phyloP scores from a whole-genome alignment of 2,797 vertebrate genomes.

The Cirrhinus molitorella region DNA sequence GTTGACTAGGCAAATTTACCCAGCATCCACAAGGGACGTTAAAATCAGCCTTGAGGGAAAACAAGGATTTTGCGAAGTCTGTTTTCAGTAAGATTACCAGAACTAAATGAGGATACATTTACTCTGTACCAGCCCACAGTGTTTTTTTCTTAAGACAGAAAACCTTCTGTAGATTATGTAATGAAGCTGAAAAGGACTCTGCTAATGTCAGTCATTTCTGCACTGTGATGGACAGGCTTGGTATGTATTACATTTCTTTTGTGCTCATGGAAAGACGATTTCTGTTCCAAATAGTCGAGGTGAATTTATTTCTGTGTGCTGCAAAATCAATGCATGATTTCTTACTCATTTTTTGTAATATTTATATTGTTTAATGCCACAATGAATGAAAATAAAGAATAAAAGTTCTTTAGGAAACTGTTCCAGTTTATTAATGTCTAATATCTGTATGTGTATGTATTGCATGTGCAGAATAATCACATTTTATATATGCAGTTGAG shows the following conservation, averaged over 20 bases:
- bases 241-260: constrained; percentile 15
- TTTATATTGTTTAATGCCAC: background rate
- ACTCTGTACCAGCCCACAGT: background rate
- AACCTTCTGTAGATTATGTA: background rate
- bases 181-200: constrained; percentile 5
- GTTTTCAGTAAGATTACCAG: background rate
- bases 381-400: background rate
- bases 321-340: background rate
- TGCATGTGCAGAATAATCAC: background rate
- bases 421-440: background rate
- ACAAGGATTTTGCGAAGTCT: background rate
- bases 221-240: constrained; percentile 32
- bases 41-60: background rate
- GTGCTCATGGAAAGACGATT: background rate
- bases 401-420: background rate
- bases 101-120: background rate
- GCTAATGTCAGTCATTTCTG: background rate
- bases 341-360: background rate
- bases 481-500: too few relatives aligned
- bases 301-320: background rate
- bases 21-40: background rate
- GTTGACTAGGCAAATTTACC: constrained; percentile 32
- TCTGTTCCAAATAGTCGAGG: background rate
- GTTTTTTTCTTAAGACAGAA: constrained; percentile 11
- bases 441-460: background rate